Evolutionary conservation across 2,888 invertebrate species (phyloP), one percentile per base, ranked within the genome.

Genomic region (Melikaiella ostensackeni): DNA sequence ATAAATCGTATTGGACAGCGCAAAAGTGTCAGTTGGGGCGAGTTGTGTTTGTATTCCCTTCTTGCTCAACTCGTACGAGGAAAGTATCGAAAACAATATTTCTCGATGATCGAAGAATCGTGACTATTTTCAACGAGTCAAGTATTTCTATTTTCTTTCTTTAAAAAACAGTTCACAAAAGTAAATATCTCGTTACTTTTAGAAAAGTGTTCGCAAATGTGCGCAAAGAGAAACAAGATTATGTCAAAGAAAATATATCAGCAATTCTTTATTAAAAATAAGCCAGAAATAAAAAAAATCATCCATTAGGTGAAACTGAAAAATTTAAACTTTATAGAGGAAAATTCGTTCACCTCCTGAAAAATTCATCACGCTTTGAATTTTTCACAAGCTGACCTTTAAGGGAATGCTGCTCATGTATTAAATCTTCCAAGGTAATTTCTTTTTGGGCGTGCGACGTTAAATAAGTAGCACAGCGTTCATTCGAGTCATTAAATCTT

Each of bases 1-100:
- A 81, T 79, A 80, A 80, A 76, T 77, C 62, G 75, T 78, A 59
- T 76, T 78, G 61, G 78, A 75, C 66, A 79, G 78, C 74, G 76
- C 66, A 78, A 82, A 80, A 82, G 88, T 87, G 88, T 88, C 88
- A 89, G 86, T 88, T 88, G 87, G 86, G 87, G 84, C 84, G 85
- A 86, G 87, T 85, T 83, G 84, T 84, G 83, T 80, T 77, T 76
- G 64, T 74, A 75, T 77, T 79, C 77, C 74, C 78, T 80, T 19
- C 27, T 42, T 27, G 50, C 21, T 66, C 24, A 42, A 63, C 63
- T 66, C 7, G 19, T 42, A 27, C 38, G 16, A 63, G 33, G 1
- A 24, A 27, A 42, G 19, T 42, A 42, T 21, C 19, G 16, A 24
- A 46, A 66, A 42, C 5, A 42, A 24, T 42, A 38, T 64, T 46